A percentile compares a stretch with the other conserved stretches of the same genome.
These are phyloP conservation scores for Virgularia gustaviana DNA, from an alignment of 92 coral and sea anemone species.

Conservation along the genomic window DNA sequence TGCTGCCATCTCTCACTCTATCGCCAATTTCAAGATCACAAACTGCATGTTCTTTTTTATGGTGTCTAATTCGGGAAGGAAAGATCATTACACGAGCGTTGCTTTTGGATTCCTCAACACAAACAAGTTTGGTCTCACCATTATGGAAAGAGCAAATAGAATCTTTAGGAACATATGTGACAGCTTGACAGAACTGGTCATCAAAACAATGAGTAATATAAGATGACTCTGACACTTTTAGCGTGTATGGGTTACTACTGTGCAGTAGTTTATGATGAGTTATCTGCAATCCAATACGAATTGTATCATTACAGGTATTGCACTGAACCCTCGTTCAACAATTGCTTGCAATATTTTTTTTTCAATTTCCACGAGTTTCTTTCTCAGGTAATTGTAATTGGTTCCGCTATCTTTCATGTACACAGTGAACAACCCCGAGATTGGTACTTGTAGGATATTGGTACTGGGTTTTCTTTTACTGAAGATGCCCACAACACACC, in stretches of 20 bases:
- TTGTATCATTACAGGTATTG: conserved; percentile 5
- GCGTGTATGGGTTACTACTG: conserved; percentile 11
- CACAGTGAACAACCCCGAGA: conserved; percentile 34
- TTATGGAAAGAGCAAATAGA: conserved; percentile 21
- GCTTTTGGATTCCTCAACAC: background rate
- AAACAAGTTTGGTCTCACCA: conserved; percentile 8
- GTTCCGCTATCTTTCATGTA: conserved; percentile 21
- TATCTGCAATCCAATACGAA: conserved; percentile 5
- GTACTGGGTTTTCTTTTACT: conserved; percentile 50
- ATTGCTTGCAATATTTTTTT: conserved; percentile 6
- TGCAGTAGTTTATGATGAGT: conserved; percentile 2
- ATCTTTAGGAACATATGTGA: conserved; percentile 6
- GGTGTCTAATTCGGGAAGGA: conserved; percentile 5
- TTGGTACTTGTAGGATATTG: conserved; percentile 45
- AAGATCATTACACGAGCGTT: conserved; percentile 11
- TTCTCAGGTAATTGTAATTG: conserved; percentile 4
- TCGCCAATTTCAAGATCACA: conserved; percentile 5
- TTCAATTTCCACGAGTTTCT: conserved; percentile 11
- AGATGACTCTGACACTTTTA: conserved; percentile 7
- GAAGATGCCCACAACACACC: conserved; percentile 56
- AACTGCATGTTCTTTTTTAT: conserved; percentile 1
- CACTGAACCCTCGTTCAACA: conserved; percentile 12
- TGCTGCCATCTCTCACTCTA: conserved; percentile 10
- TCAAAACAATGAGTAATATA: conserved; percentile 3
- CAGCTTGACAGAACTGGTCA: conserved; percentile 9